phyloP scores from a whole-genome alignment of 1,140 invertebrate genomes.

The Rhynchophorus ferrugineus region DNA sequence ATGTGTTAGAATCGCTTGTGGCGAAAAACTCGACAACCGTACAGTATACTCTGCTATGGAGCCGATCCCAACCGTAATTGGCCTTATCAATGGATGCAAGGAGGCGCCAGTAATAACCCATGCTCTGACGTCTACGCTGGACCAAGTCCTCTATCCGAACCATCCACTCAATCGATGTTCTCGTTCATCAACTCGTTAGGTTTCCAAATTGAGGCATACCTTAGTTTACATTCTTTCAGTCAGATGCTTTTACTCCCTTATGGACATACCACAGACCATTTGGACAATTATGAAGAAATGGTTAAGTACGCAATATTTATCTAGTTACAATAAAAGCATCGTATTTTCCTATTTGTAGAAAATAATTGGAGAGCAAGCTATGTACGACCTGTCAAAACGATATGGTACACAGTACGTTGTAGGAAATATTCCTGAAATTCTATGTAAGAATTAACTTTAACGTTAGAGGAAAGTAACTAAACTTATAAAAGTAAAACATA shows the following conservation, averaged over 20 bases:
- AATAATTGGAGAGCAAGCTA: no score
- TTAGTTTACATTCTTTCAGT: conserved; percentile 70
- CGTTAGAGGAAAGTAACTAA: no score
- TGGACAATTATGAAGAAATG: conserved; percentile 54
- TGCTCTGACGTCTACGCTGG: conserved; percentile 68
- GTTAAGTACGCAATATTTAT: conserved; percentile 45
- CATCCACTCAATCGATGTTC: conserved; percentile 55
- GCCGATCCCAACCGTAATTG: conserved; percentile 69
- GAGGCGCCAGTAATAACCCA: conserved; percentile 57
- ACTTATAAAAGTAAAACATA: no score
- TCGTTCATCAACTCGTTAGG: conserved; percentile 43
- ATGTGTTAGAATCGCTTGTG: conserved; percentile 59
- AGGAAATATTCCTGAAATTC: no score
- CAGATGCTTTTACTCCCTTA: conserved; percentile 65
- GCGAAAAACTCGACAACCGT: conserved; percentile 63
- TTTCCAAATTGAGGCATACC: conserved; percentile 54
- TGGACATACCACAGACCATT: conserved; percentile 51
- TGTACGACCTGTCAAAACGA: no score
- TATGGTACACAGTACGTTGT: no score
- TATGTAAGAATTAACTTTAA: no score
- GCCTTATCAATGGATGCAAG: conserved; percentile 57
- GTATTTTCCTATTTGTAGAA: no score
- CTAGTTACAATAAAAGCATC: no score
- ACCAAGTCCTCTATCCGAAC: conserved; percentile 60
- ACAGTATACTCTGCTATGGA: conserved; percentile 47